A percentile compares a stretch with the other conserved stretches of the same genome.
phyloP scores from a whole-genome alignment of 1,140 invertebrate genomes.

The Chelonus insularis region DNA sequence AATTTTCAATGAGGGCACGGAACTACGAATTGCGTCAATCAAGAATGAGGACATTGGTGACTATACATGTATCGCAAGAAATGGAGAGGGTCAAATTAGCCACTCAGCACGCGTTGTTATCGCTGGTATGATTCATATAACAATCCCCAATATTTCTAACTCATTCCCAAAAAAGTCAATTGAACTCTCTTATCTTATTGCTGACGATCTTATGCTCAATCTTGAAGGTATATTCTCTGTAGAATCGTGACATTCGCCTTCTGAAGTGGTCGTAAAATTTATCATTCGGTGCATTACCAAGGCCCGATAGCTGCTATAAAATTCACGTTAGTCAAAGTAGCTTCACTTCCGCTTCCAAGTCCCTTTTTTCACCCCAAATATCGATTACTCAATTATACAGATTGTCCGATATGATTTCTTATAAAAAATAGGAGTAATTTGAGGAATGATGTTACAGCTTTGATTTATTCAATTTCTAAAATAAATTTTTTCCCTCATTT shows the following conservation, averaged over 20 bases:
- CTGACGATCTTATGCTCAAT: not conserved
- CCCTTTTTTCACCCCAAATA: constrained; percentile 31
- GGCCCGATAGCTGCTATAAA: constrained; percentile 40
- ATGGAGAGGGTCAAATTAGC: constrained; percentile 91
- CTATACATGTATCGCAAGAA: constrained; percentile 92
- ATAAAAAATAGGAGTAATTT: not conserved
- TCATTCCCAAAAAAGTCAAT: not conserved
- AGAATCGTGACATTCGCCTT: not conserved
- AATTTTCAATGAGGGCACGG: constrained; percentile 89
- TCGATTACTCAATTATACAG: constrained; percentile 6
- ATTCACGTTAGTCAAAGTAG: constrained; percentile 49
- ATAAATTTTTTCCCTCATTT: no score
- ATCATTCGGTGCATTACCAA: constrained; percentile 41
- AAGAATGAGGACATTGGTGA: constrained; percentile 91
- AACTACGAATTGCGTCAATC: constrained; percentile 87
- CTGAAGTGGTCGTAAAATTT: constrained; percentile 42
- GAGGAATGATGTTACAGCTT: no score
- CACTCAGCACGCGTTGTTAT: constrained; percentile 93
- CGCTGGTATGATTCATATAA: constrained; percentile 69
- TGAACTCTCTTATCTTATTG: not conserved
- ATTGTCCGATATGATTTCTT: not conserved
- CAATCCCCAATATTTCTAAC: no score
- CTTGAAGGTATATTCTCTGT: not conserved
- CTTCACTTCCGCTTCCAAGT: constrained; percentile 40
- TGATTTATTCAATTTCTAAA: no score